Evolutionary conservation across 1,140 invertebrate species (phyloP).

Genomic region (Drosophila ercepeae): DNA sequence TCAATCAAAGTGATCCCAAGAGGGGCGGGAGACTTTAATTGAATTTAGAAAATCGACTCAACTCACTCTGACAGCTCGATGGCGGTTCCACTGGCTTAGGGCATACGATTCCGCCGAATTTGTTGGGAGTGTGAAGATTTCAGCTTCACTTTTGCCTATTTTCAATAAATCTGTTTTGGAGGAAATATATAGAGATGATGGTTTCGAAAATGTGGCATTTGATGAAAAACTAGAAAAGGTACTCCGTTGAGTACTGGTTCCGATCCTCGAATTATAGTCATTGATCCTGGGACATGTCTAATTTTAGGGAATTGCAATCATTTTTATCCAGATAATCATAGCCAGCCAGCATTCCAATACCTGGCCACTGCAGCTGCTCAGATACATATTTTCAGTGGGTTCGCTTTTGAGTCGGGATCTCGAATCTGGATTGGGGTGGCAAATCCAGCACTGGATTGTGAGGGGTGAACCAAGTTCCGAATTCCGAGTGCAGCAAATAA

Average conservation of each 20-base stretch:
- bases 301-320: neutral
- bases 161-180: neutral
- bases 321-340: neutral
- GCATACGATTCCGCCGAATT: conserved; percentile 15
- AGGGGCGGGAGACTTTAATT: conserved; percentile 61
- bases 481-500: conserved; percentile 58
- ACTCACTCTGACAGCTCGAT: conserved; percentile 65
- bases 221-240: no score
- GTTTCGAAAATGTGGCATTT: neutral
- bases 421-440: conserved; percentile 16
- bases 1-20: conserved; percentile 57
- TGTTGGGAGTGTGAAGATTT: conserved; percentile 27
- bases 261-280: neutral
- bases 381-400: neutral
- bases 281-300: neutral
- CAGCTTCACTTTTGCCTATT: no score
- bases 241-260: no score
- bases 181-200: neutral
- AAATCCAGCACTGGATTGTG: conserved; percentile 2
- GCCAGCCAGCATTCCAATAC: conserved; percentile 23
- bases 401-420: conserved; percentile 1
- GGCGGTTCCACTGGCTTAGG: conserved; percentile 40
- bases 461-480: conserved; percentile 27
- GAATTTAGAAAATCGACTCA: conserved; percentile 63
- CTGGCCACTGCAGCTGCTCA: conserved; percentile 43